phyloP scores from a whole-genome alignment of 2,888 invertebrate species.

The Lottia gigantea region DNA sequence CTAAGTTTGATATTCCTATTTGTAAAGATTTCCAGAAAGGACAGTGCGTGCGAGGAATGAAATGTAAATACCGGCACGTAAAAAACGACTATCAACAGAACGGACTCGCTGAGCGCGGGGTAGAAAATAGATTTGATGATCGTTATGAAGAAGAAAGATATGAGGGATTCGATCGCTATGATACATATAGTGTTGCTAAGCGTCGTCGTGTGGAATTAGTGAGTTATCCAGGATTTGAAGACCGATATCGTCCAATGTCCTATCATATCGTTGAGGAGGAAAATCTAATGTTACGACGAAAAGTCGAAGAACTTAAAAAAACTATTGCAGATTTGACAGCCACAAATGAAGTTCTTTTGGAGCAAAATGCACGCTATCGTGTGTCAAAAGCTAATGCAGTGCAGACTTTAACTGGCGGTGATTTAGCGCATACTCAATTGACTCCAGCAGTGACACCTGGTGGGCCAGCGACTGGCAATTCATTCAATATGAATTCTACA shows the following conservation, averaged over 20 bases:
- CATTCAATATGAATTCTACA: constrained; percentile 48
- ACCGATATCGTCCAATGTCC: constrained; percentile 47
- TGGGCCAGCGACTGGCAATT: constrained; percentile 33
- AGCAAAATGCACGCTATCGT: constrained; percentile 81
- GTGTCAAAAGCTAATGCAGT: constrained; percentile 55
- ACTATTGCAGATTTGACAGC: constrained; percentile 79
- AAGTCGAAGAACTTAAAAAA: constrained; percentile 78
- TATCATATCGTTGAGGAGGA: constrained; percentile 74
- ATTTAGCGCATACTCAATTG: constrained; percentile 62
- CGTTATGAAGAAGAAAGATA: constrained; percentile 35
- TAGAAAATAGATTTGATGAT: constrained; percentile 31
- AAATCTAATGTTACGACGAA: constrained; percentile 76
- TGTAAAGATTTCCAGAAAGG: constrained; percentile 76
- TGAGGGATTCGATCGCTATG: constrained; percentile 45
- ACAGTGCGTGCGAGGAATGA: constrained; percentile 72
- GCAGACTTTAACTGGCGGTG: constrained; percentile 43
- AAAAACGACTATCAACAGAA: not conserved
- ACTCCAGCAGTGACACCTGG: constrained; percentile 66
- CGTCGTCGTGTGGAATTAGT: constrained; percentile 48
- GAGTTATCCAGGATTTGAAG: constrained; percentile 36
- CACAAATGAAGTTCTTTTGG: constrained; percentile 82
- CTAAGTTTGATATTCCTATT: constrained; percentile 68
- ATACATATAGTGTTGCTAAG: constrained; percentile 41
- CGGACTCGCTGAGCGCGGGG: constrained; percentile 13
- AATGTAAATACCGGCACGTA: constrained; percentile 71